Evolutionary conservation across 2,888 invertebrate genomes (phyloP).

Genomic region (Tipula confusa): DNA sequence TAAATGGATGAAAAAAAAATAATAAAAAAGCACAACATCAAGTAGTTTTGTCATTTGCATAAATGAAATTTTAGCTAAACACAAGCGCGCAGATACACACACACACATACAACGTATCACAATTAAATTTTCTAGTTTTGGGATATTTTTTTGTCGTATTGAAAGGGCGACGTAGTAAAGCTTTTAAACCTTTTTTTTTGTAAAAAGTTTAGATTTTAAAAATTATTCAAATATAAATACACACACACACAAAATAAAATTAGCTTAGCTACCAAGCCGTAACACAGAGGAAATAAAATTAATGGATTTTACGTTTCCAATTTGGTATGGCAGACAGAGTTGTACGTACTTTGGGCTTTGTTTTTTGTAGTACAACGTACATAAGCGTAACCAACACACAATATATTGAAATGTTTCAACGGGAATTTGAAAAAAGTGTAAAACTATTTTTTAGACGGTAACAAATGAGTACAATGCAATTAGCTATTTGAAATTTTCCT

Average conservation of each 20-base stretch:
- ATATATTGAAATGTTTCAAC: too few species aligned
- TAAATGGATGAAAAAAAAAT: not conserved
- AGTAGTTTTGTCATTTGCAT: not conserved
- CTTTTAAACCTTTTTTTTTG: not conserved
- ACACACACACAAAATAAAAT: not conserved
- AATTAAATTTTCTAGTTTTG: not conserved
- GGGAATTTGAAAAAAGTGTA: too few species aligned
- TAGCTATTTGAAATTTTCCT: too few species aligned
- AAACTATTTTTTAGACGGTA: too few species aligned
- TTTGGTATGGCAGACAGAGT: too few species aligned
- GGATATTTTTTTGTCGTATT: not conserved
- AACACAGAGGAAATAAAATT: not conserved
- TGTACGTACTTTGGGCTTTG: too few species aligned
- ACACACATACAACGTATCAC: not conserved
- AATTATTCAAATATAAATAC: not conserved
- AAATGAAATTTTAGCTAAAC: conserved; percentile 4
- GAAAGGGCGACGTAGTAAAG: not conserved
- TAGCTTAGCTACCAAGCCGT: not conserved
- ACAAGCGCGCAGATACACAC: not conserved
- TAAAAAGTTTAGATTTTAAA: not conserved
- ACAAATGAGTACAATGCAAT: too few species aligned
- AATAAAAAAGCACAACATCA: not conserved
- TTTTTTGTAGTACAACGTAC: too few species aligned
- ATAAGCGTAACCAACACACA: too few species aligned
- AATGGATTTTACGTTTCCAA: not conserved